Evolutionary conservation across 2,113 vertebrate genomes (phyloP).

Genomic region (Uria lomvia): DNA sequence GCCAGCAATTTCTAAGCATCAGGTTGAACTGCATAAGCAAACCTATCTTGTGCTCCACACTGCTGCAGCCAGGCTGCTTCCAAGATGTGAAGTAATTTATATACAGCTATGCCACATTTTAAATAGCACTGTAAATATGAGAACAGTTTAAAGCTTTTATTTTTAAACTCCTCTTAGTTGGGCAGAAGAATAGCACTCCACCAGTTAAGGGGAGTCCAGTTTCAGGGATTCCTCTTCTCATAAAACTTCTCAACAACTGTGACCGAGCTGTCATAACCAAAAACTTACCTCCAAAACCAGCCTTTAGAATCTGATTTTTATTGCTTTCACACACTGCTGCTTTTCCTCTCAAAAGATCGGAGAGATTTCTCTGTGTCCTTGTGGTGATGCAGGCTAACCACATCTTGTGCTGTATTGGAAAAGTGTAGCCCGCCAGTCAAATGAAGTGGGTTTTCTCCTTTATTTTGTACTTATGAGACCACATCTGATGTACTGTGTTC

Average conservation of each 20-base stretch:
- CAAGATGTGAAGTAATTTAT: constrained; percentile 1
- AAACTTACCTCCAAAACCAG: neutral
- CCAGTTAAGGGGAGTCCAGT: neutral
- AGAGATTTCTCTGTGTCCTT: neutral
- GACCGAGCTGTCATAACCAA: neutral
- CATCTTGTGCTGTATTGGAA: neutral
- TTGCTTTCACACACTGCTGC: neutral
- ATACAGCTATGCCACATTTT: neutral
- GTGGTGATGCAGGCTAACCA: neutral
- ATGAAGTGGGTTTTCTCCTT: neutral
- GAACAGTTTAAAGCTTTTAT: neutral
- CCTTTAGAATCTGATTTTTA: neutral
- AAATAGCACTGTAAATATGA: neutral
- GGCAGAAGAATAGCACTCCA: neutral
- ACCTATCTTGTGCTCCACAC: neutral
- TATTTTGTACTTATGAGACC: neutral
- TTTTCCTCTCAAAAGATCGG: neutral
- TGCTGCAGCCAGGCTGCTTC: neutral
- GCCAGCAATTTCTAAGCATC: constrained; percentile 13
- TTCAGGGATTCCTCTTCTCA: neutral
- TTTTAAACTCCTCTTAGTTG: neutral
- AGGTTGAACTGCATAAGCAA: constrained; percentile 36
- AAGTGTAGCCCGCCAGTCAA: neutral
- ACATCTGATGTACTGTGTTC: neutral
- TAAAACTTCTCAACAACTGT: neutral